Evolutionary conservation across 1,140 invertebrate species (phyloP).

Genomic region (Bombus waltoni): DNA sequence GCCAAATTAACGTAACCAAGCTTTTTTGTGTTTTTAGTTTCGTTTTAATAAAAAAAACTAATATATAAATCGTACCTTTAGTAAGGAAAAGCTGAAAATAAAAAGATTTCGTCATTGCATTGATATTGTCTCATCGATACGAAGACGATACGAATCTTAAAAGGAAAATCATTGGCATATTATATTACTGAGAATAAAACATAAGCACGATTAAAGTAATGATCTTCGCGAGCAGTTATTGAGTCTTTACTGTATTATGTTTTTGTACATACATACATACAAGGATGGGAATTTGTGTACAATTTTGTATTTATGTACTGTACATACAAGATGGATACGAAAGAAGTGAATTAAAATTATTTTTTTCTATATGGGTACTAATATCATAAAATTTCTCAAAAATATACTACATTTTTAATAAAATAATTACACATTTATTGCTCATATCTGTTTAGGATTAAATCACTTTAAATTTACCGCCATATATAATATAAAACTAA

Average conservation of each 20-base stretch:
- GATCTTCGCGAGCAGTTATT: neutral
- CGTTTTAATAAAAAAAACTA: neutral
- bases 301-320: no score
- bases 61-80: neutral
- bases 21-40: neutral
- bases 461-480: neutral
- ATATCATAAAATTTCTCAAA: neutral
- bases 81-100: neutral
- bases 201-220: neutral
- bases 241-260: neutral
- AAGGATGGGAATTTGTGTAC: no score
- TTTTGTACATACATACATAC: neutral
- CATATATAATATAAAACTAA: neutral
- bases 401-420: neutral
- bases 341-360: neutral
- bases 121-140: neutral
- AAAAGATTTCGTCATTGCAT: neutral
- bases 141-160: neutral
- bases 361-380: neutral
- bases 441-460: neutral
- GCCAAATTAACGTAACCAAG: no score
- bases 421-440: neutral
- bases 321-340: no score
- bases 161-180: neutral
- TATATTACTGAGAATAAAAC: neutral